Percentiles rank a stretch among this genome's conserved stretches.
phyloP scores from a whole-genome alignment of 2,888 invertebrate species.

The Cerastoderma edule region DNA sequence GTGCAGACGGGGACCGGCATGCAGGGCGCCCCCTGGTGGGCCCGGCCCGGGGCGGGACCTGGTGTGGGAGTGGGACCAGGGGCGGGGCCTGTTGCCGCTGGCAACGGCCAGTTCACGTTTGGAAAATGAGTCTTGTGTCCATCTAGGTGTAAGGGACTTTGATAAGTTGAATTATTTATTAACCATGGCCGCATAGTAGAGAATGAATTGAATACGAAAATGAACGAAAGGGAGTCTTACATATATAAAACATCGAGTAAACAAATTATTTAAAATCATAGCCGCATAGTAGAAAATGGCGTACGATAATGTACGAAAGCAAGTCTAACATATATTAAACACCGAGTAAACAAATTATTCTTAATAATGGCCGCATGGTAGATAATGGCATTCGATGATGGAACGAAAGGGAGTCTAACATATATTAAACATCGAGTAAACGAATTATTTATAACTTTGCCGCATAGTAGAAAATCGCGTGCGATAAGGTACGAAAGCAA shows the following conservation, averaged over 20 bases:
- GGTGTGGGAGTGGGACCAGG: constrained; percentile 19
- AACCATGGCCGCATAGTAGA: neutral
- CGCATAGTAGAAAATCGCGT: too few species aligned
- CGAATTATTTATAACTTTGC: too few species aligned
- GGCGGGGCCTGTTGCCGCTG: neutral
- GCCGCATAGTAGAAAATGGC: too few species aligned
- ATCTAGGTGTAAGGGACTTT: too few species aligned
- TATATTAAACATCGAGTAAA: too few species aligned
- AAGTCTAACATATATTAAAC: too few species aligned
- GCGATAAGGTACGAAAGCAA: too few species aligned
- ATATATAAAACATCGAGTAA: too few species aligned
- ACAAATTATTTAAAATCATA: too few species aligned
- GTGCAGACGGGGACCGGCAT: constrained; percentile 28
- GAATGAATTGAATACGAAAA: neutral
- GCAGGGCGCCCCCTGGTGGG: constrained; percentile 63
- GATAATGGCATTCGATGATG: neutral
- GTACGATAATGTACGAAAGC: too few species aligned
- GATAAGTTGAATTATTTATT: constrained; percentile 9
- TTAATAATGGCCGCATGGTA: neutral
- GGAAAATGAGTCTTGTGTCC: constrained; percentile 28
- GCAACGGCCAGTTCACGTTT: constrained; percentile 49
- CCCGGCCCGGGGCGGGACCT: constrained; percentile 34
- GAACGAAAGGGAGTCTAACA: neutral
- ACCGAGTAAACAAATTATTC: too few species aligned
- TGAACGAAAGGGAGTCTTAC: neutral